phyloP scores from a whole-genome alignment of 2,888 invertebrate species.

The Congeria kusceri region DNA sequence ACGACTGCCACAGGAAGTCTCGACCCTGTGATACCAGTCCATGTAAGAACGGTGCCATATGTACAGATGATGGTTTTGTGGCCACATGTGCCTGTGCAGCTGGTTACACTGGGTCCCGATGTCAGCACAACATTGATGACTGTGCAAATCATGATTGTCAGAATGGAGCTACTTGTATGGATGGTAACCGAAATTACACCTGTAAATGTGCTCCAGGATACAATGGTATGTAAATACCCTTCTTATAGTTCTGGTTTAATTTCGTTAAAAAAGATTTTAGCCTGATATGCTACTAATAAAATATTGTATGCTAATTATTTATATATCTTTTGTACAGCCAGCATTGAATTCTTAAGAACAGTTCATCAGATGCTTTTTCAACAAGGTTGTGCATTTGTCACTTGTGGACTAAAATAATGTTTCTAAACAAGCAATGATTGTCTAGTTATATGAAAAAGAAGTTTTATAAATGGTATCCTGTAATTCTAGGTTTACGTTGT shows the following conservation, averaged over 20 bases:
- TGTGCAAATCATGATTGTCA: constrained; percentile 94
- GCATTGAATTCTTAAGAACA: too few species aligned
- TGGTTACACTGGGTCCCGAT: constrained; percentile 65
- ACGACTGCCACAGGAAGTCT: constrained; percentile 19
- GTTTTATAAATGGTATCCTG: too few species aligned
- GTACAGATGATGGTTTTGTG: not conserved
- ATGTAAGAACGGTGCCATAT: constrained; percentile 25
- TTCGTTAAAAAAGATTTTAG: too few species aligned
- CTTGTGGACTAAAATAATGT: too few species aligned
- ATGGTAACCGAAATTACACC: constrained; percentile 91
- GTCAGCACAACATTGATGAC: constrained; percentile 87
- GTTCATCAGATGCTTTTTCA: too few species aligned
- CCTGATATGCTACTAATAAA: too few species aligned
- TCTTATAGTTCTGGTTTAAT: too few species aligned
- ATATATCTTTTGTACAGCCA: too few species aligned
- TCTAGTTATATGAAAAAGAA: not conserved
- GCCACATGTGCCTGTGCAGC: constrained; percentile 55
- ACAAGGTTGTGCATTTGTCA: too few species aligned
- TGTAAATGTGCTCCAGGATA: constrained; percentile 62
- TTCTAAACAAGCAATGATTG: too few species aligned
- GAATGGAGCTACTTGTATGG: constrained; percentile 91
- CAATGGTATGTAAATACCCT: constrained; percentile 46
- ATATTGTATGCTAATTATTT: too few species aligned
- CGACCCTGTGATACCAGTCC: constrained; percentile 20
- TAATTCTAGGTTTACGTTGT: constrained; percentile 59